Conservation (phyloP, 2,888 invertebrate genomes). For the Coecobrya sp. region DNA sequence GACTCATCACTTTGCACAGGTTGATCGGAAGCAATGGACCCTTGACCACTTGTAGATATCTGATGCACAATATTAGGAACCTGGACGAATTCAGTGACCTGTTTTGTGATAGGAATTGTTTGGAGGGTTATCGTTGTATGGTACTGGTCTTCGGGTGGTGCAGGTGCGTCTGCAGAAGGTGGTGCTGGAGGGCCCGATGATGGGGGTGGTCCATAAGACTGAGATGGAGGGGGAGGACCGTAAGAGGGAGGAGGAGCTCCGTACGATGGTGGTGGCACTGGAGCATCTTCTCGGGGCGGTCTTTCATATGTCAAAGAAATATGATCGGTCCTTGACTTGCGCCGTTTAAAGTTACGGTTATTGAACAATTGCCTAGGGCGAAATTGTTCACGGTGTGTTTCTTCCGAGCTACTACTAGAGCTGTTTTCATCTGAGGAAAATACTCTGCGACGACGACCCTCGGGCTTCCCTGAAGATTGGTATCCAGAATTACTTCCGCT, state of each 20-base stretch:
- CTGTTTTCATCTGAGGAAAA: slow-evolving; percentile 48
- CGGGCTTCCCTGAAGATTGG: slow-evolving; percentile 45
- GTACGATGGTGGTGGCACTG: slow-evolving; percentile 63
- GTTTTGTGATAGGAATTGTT: slow-evolving; percentile 82
- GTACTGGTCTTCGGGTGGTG: slow-evolving; percentile 71
- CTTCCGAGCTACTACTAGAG: slow-evolving; percentile 56
- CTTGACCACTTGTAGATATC: slow-evolving; percentile 72
- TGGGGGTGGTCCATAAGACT: slow-evolving; percentile 72
- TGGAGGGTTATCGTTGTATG: slow-evolving; percentile 82
- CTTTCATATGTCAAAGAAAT: slow-evolving; percentile 72
- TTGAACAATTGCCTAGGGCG: slow-evolving; percentile 62
- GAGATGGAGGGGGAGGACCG: slow-evolving; percentile 54
- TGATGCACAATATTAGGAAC: slow-evolving; percentile 82
- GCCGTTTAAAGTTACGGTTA: not conserved
- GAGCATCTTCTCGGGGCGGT: slow-evolving; percentile 70
- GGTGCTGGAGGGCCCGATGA: slow-evolving; percentile 61
- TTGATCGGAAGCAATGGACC: slow-evolving; percentile 18
- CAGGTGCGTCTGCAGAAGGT: slow-evolving; percentile 56
- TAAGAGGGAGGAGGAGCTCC: slow-evolving; percentile 27
- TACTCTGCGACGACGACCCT: not conserved
- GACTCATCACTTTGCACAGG: slow-evolving; percentile 37
- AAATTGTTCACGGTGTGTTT: slow-evolving; percentile 67
- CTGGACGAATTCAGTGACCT: slow-evolving; percentile 83
- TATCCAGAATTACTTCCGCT: slow-evolving; percentile 63
- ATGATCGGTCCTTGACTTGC: slow-evolving; percentile 25